Percentiles rank a stretch among this genome's conserved stretches.
These are phyloP conservation scores for Phrynocephalus versicolor DNA, from an alignment of 2,113 vertebrate species.

Conservation along the genomic window DNA sequence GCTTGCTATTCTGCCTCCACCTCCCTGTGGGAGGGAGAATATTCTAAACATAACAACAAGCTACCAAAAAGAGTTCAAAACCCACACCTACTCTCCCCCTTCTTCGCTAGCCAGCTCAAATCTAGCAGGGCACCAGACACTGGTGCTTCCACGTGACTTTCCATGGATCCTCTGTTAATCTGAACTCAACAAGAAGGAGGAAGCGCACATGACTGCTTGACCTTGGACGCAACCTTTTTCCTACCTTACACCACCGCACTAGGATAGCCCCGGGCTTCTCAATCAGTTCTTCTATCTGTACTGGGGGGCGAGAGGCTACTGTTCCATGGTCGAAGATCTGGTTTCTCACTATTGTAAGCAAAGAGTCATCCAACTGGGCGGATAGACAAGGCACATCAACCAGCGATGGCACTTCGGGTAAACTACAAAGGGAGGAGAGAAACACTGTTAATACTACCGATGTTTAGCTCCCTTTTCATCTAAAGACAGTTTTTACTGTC, in stretches of 20 bases:
- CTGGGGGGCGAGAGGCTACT: conserved; percentile 91
- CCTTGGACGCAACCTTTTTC: conserved; percentile 32
- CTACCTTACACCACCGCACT: conserved; percentile 96
- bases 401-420: conserved; percentile 95
- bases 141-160: background rate
- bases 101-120: background rate
- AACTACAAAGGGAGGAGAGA: conserved; percentile 74
- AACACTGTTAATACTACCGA: conserved; percentile 26
- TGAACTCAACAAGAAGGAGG: background rate
- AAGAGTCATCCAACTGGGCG: conserved; percentile 92
- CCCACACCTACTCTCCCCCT: background rate
- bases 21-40: background rate
- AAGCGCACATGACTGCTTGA: background rate
- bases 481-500: background rate
- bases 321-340: conserved; percentile 86
- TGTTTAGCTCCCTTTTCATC: conserved; percentile 30
- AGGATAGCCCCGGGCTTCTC: conserved; percentile 93
- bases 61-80: background rate
- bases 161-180: background rate
- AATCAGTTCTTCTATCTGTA: conserved; percentile 93
- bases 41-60: background rate
- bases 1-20: background rate
- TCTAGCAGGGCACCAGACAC: background rate
- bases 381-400: conserved; percentile 95
- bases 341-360: conserved; percentile 86